Percentiles rank a stretch among this genome's conserved stretches.
Evolutionary conservation across 2,113 vertebrate genomes (phyloP).

Genomic region (Cebidichthys violaceus): DNA sequence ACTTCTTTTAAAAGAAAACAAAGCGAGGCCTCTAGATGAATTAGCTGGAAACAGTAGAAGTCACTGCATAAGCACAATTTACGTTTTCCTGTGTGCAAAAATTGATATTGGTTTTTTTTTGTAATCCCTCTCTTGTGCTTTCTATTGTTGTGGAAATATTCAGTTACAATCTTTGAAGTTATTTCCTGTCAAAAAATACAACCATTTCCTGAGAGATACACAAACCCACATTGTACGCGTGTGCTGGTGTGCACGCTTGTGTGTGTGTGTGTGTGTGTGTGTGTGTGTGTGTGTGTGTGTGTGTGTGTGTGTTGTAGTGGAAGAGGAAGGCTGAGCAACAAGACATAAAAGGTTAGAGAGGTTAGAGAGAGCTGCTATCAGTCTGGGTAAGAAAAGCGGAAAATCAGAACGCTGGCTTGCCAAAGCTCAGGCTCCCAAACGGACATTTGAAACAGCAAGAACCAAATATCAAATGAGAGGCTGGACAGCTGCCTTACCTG

Average conservation of each 20-base stretch:
- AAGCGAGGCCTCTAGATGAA: conserved; percentile 8
- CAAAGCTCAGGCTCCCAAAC: conserved; percentile 13
- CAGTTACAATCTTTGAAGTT: conserved; percentile 64
- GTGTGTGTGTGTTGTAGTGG: background rate
- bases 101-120: conserved; percentile 11
- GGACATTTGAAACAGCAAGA: conserved; percentile 33
- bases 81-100: conserved; percentile 21
- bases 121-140: conserved; percentile 36
- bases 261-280: background rate
- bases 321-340: conserved; percentile 26
- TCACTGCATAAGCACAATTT: background rate
- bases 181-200: conserved; percentile 74
- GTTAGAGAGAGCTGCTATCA: conserved; percentile 36
- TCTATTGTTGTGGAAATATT: conserved; percentile 65
- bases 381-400: background rate
- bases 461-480: conserved; percentile 19
- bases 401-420: background rate
- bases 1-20: conserved; percentile 24
- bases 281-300: background rate
- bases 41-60: conserved; percentile 15
- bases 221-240: conserved; percentile 36
- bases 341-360: conserved; percentile 52
- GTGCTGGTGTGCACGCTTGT: background rate
- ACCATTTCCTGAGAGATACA: conserved; percentile 72
- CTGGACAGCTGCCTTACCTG: conserved; percentile 40